Percentiles rank a stretch among this genome's conserved stretches.
These are phyloP conservation scores for Sebastolobus altivelis DNA, from an alignment of 2,797 vertebrate species.

Conservation along the genomic window DNA sequence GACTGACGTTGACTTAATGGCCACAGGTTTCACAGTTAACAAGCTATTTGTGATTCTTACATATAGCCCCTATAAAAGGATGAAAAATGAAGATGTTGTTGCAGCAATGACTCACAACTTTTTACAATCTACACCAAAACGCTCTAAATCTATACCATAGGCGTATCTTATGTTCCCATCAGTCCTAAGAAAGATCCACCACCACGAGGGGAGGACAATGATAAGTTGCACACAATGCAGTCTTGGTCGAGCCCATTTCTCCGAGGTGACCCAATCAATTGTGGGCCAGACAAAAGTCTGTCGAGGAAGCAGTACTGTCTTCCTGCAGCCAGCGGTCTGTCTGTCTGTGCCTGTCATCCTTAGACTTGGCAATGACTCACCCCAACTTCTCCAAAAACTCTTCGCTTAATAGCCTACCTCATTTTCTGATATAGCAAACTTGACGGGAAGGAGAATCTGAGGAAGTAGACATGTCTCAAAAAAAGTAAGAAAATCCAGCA, in stretches of 20 bases:
- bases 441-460: constrained; percentile 39
- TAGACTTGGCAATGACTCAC: constrained; percentile 59
- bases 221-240: constrained; percentile 55
- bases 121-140: background rate
- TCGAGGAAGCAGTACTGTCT: constrained; percentile 54
- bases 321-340: constrained; percentile 59
- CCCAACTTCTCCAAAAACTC: constrained; percentile 48
- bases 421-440: constrained; percentile 51
- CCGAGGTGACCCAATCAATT: constrained; percentile 77
- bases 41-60: too few relatives aligned
- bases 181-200: constrained; percentile 34
- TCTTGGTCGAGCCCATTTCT: constrained; percentile 58
- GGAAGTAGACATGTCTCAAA: constrained; percentile 16
- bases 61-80: too few relatives aligned
- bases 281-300: constrained; percentile 72
- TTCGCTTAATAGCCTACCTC: constrained; percentile 39
- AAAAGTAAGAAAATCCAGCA: constrained; percentile 8
- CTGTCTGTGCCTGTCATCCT: constrained; percentile 51
- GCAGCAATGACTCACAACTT: background rate
- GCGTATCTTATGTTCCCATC: constrained; percentile 42
- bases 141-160: constrained; percentile 32
- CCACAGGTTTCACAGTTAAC: too few relatives aligned
- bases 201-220: constrained; percentile 50
- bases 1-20: too few relatives aligned
- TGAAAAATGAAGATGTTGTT: background rate